Percentiles rank a stretch among this genome's conserved stretches.
These are phyloP conservation scores for Podarcis lilfordi DNA, from an alignment of 2,797 vertebrate species.

Conservation along the genomic window DNA sequence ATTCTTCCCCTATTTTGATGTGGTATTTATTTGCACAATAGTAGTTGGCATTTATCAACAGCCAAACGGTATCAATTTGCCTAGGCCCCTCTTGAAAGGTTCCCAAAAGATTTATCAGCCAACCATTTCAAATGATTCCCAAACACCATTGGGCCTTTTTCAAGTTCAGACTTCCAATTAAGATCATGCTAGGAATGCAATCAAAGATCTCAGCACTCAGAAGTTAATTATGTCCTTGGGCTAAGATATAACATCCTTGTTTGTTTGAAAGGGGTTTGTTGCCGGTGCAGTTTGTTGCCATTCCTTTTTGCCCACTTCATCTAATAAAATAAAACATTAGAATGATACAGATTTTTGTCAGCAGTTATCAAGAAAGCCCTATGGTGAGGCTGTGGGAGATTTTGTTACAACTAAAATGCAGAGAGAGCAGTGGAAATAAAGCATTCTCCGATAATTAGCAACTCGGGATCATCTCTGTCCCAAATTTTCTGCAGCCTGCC, in stretches of 20 bases:
- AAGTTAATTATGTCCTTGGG: slow-evolving; percentile 84
- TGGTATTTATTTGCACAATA: slow-evolving; percentile 27
- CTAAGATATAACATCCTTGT: slow-evolving; percentile 76
- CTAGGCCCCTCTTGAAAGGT: slow-evolving; percentile 73
- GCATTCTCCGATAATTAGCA: slow-evolving; percentile 66
- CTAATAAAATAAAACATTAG: slow-evolving; percentile 71
- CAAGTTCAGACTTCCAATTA: slow-evolving; percentile 79
- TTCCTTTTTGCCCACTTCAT: slow-evolving; percentile 78
- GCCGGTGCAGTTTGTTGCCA: background rate
- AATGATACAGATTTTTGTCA: slow-evolving; percentile 67
- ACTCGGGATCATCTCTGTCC: slow-evolving; percentile 37
- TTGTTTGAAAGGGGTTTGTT: slow-evolving; percentile 36
- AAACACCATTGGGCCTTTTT: slow-evolving; percentile 62
- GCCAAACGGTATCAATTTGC: slow-evolving; percentile 73
- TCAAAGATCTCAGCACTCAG: slow-evolving; percentile 80
- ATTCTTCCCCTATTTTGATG: slow-evolving; percentile 59
- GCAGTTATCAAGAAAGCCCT: slow-evolving; percentile 64
- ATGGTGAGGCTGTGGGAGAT: slow-evolving; percentile 66
- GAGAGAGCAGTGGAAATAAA: slow-evolving; percentile 59
- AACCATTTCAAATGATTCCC: slow-evolving; percentile 69
- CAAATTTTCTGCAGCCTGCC: slow-evolving; percentile 61
- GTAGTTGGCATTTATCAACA: slow-evolving; percentile 74
- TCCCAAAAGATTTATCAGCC: slow-evolving; percentile 72
- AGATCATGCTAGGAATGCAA: slow-evolving; percentile 83
- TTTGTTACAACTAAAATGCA: slow-evolving; percentile 62